phyloP scores from a whole-genome alignment of 2,888 invertebrate species.

The Steinernema hermaphroditum region DNA sequence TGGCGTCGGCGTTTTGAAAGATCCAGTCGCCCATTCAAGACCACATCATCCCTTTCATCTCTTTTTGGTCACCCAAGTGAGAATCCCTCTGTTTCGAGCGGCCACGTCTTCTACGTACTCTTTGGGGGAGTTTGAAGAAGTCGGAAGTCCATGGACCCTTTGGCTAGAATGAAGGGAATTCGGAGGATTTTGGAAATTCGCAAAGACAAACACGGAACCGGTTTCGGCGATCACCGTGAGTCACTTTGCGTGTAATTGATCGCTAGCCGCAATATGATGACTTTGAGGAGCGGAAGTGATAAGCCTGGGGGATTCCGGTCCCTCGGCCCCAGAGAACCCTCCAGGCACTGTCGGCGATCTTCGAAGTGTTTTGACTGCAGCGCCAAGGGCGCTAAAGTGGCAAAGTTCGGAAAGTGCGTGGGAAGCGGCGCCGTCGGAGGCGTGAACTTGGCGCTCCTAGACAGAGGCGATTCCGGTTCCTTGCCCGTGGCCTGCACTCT shows the following conservation, averaged over 20 bases:
- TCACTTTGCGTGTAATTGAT: conserved; percentile 26
- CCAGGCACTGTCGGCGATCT: neutral
- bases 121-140: too few species aligned
- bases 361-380: neutral
- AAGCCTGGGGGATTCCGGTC: neutral
- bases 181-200: neutral
- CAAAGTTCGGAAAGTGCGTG: neutral
- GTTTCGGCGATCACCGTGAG: conserved; percentile 1
- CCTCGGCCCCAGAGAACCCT: too few species aligned
- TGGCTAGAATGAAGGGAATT: neutral
- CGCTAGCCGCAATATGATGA: conserved; percentile 5
- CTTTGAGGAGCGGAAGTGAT: conserved; percentile 13
- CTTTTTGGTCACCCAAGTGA: too few species aligned
- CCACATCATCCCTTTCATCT: too few species aligned
- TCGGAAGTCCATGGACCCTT: too few species aligned
- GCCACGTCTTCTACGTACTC: too few species aligned
- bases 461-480: neutral
- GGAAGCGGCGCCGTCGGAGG: too few species aligned
- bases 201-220: conserved; percentile 8
- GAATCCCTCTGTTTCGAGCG: too few species aligned
- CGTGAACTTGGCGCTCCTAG: too few species aligned
- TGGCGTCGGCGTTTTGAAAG: too few species aligned
- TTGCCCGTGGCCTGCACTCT: neutral
- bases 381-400: neutral
- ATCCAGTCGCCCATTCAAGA: too few species aligned